These are phyloP conservation scores for Cinclus cinclus DNA, from an alignment of 2,113 vertebrate species.

Conservation along the genomic window DNA sequence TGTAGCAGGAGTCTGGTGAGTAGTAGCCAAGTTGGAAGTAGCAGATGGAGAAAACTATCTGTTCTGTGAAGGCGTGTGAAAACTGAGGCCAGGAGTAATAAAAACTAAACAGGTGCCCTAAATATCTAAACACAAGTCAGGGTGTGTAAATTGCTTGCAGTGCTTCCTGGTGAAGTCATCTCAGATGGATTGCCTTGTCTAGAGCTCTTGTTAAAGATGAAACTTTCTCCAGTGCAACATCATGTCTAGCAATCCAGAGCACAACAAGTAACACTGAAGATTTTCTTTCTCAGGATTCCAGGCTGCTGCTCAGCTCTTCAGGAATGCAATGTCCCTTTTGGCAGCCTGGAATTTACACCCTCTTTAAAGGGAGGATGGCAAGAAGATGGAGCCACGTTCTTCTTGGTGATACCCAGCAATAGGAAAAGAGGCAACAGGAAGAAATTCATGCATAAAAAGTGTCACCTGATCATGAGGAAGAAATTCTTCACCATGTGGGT, in stretches of 20 bases:
- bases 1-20: slow-evolving; percentile 55
- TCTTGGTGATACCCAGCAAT: background rate
- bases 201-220: background rate
- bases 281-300: background rate
- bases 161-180: background rate
- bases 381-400: background rate
- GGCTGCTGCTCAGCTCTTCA: background rate
- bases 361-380: background rate
- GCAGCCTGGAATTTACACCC: background rate
- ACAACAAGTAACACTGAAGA: background rate
- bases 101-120: slow-evolving; percentile 50
- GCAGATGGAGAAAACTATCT: slow-evolving; percentile 58
- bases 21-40: slow-evolving; percentile 75
- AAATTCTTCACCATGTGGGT: too few species aligned
- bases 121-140: background rate
- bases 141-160: background rate
- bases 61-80: slow-evolving; percentile 74
- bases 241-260: too few species aligned
- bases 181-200: background rate
- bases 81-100: slow-evolving; percentile 54
- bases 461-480: background rate
- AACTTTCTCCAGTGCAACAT: background rate
- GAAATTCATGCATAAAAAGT: background rate
- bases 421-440: background rate
- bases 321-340: background rate